Conservation (phyloP, 2,113 vertebrate genomes). For the Ailuropoda melanoleuca region DNA sequence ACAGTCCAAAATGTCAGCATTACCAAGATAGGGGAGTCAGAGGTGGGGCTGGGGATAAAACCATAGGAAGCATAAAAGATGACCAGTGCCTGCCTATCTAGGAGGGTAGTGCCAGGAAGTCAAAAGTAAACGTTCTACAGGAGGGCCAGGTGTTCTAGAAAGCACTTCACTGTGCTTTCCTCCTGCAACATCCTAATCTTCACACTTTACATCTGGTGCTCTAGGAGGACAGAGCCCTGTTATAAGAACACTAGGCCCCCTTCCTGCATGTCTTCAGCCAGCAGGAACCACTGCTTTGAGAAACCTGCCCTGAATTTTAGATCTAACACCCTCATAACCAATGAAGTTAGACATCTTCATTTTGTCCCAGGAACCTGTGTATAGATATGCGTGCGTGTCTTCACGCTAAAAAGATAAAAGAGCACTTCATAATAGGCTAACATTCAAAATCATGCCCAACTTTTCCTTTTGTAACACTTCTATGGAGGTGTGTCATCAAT, state of each 20-base stretch:
- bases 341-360: background rate
- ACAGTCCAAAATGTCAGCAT: conserved; percentile 17
- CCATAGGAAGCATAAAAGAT: background rate
- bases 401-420: conserved; percentile 37
- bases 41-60: background rate
- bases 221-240: background rate
- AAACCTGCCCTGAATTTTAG: conserved; percentile 36
- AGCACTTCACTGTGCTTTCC: background rate
- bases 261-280: background rate
- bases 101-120: background rate
- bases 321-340: conserved; percentile 13
- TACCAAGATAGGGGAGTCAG: background rate
- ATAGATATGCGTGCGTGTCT: background rate
- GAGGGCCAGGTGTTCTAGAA: background rate
- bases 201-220: background rate
- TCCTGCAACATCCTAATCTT: background rate
- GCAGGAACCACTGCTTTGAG: background rate
- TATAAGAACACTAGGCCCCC: background rate
- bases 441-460: conserved; percentile 20
- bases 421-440: conserved; percentile 21
- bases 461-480: conserved; percentile 39
- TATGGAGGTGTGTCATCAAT: background rate
- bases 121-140: background rate
- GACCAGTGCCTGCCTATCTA: background rate
- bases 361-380: background rate